Evolutionary conservation across 2,888 invertebrate genomes (phyloP).

Genomic region (Junonia oenone): DNA sequence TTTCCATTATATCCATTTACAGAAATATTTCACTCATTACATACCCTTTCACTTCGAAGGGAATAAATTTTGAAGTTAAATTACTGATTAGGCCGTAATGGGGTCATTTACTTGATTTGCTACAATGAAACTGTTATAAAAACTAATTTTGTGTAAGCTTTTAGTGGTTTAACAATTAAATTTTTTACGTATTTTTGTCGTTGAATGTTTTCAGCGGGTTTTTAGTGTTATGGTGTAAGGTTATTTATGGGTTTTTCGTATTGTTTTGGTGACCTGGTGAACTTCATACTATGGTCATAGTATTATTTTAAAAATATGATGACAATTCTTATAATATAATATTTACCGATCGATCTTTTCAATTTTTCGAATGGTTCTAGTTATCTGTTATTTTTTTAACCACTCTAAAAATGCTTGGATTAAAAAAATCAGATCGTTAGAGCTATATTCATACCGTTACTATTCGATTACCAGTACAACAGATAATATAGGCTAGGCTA

Average conservation of each 20-base stretch:
- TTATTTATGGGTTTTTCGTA: neutral
- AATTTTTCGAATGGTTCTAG: too few relatives aligned
- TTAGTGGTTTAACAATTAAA: neutral
- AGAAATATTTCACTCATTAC: slow-evolving; percentile 24
- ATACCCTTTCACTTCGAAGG: slow-evolving; percentile 25
- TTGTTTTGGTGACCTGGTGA: neutral
- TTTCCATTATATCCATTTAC: slow-evolving; percentile 23
- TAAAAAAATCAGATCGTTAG: too few relatives aligned
- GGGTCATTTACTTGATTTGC: slow-evolving; percentile 27
- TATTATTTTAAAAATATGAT: too few relatives aligned
- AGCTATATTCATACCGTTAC: too few relatives aligned
- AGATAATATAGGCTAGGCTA: too few relatives aligned
- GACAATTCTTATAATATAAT: too few relatives aligned
- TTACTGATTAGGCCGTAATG: slow-evolving; percentile 26
- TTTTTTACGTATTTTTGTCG: neutral
- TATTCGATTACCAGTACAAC: too few relatives aligned
- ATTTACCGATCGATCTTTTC: too few relatives aligned
- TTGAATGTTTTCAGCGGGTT: neutral
- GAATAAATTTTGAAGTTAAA: slow-evolving; percentile 28
- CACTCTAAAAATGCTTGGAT: too few relatives aligned
- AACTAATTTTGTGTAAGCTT: slow-evolving; percentile 15
- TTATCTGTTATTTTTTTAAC: too few relatives aligned
- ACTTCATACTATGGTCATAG: too few relatives aligned
- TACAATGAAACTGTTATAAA: slow-evolving; percentile 10
- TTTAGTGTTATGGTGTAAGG: neutral